Percentiles rank a stretch among this genome's conserved stretches.
These are phyloP conservation scores for Zoroaster sp. DNA, from an alignment of 53 echinoderm and acorn worm species.

Conservation along the genomic window DNA sequence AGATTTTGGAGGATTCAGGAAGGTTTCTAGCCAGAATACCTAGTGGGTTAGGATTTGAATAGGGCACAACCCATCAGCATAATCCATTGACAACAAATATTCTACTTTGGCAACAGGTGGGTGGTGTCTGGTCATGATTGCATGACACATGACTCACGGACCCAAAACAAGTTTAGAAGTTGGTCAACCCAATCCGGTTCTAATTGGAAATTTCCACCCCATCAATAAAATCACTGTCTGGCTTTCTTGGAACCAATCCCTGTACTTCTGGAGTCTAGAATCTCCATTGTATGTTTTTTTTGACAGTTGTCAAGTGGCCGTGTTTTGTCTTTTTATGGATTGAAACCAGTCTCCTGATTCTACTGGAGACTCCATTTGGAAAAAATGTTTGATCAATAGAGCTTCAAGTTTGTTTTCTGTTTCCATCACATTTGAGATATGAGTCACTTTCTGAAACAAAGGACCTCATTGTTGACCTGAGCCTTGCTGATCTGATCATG, in stretches of 20 bases:
- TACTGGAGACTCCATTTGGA: neutral
- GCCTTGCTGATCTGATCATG: neutral
- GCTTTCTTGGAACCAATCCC: slow-evolving; percentile 13
- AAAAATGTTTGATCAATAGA: neutral
- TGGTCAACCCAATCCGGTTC: slow-evolving; percentile 10
- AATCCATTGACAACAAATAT: too few species aligned
- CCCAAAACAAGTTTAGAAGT: neutral
- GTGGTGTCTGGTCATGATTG: neutral
- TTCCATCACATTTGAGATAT: too few species aligned
- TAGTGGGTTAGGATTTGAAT: too few species aligned
- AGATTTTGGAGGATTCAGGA: too few species aligned
- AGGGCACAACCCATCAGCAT: too few species aligned
- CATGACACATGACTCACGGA: neutral
- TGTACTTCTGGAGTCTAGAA: neutral
- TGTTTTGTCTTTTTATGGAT: neutral
- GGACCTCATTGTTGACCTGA: neutral
- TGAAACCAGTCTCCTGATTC: neutral
- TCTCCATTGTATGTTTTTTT: neutral
- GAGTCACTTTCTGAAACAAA: too few species aligned
- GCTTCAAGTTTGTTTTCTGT: neutral
- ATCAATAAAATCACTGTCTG: neutral
- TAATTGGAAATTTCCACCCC: slow-evolving; percentile 47
- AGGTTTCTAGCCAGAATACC: too few species aligned
- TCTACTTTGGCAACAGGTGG: too few species aligned
- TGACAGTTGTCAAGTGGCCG: neutral